Evolutionary conservation across 2,113 vertebrate genomes (phyloP), one percentile per base, ranked within the genome.

Genomic region (Lipophrys pholis): DNA sequence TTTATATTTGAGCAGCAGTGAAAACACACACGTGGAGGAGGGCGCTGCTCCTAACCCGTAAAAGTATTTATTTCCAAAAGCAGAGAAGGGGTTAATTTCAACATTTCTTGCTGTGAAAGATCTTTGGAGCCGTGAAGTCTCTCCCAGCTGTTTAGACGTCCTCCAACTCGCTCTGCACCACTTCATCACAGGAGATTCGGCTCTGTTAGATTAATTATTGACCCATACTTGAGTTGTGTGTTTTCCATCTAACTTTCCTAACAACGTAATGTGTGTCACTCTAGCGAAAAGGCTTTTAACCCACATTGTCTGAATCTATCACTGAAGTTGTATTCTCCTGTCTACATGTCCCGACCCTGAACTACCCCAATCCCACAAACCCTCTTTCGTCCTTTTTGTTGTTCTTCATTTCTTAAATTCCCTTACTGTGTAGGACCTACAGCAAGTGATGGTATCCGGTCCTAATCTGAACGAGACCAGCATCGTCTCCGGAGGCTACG

Each of bases 371-470:
- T 64, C 46, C 68, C 54, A n/a, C 53, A 49, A 76, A 56, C 64
- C 70, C 2, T 8, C 36, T 6, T 14, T 39, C 8, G 3, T 2
- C 50, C 14, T 54, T 57, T 63, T 56, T 54, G 12, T 55, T 38
- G 6, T 59, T 36, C 3, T 40, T 80, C n/a, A n/a, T 8, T 51
- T 15, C 21, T 30, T 38, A 6, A 30, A 30, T 30, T 30, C 21
- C 2, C 17, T 16, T 15, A 61, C 7, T 69, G 21, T 76, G 14
- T 75, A 97, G 98, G 98, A 99, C 86, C 92, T 99, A 66, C 97
- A 98, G 93, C 98, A 99, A 90, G 96, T 99, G 86, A 99, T 99
- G 98, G 98, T 98, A 41, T 99, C 97, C 0, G 98, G 97, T 43
- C 98, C 97, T 59, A 98, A 99, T 86, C 95, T 99, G 46, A 99